Evolutionary conservation across 2,797 vertebrate genomes (phyloP).

Genomic region (Borostomias antarcticus): DNA sequence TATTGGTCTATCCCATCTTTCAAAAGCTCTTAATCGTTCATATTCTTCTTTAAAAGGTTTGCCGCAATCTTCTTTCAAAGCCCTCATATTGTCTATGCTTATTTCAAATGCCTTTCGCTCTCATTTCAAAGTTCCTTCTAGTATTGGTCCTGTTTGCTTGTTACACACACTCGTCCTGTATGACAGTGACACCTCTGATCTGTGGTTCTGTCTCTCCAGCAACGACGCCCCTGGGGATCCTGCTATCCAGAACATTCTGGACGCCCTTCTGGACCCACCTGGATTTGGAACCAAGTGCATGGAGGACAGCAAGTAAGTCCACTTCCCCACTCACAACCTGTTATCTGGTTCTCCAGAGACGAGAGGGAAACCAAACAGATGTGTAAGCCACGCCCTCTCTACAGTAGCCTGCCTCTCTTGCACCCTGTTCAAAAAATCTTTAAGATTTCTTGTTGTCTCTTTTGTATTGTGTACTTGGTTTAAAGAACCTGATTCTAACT

Average conservation of each 20-base stretch:
- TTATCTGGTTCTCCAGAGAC: neutral
- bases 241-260: constrained; percentile 64
- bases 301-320: constrained; percentile 63
- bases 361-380: neutral
- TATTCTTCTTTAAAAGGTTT: neutral
- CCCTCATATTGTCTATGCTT: too few relatives aligned
- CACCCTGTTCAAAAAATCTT: neutral
- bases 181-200: neutral
- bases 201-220: constrained; percentile 59
- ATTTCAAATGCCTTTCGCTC: too few relatives aligned
- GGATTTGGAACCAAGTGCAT: constrained; percentile 81
- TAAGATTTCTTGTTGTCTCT: neutral
- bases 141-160: neutral
- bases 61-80: neutral
- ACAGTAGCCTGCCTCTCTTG: neutral
- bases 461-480: too few relatives aligned
- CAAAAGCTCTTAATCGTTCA: neutral
- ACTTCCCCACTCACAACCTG: neutral
- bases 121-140: neutral
- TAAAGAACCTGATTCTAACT: too few relatives aligned
- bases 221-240: constrained; percentile 78
- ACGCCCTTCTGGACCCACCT: constrained; percentile 76
- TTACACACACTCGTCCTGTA: neutral
- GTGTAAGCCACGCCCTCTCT: neutral
- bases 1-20: neutral